Evolutionary conservation across 2,797 vertebrate species (phyloP).

Genomic region (Poecilia wingei): DNA sequence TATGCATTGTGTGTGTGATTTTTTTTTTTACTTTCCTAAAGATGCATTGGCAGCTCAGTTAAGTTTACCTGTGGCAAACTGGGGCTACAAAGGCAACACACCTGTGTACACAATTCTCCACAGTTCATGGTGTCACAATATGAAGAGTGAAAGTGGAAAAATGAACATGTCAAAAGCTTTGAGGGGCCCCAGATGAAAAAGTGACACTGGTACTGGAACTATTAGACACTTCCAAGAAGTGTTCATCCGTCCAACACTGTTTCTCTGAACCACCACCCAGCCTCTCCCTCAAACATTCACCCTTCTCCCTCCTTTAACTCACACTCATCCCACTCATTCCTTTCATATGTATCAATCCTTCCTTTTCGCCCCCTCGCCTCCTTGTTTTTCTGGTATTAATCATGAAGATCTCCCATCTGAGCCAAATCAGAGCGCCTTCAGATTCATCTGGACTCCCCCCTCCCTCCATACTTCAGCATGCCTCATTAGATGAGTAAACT

Average conservation of each 20-base stretch:
- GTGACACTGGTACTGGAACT: not conserved
- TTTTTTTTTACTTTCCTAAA: not conserved
- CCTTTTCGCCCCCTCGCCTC: not conserved
- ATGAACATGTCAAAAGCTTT: conserved; percentile 1
- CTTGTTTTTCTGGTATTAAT: not conserved
- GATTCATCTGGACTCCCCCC: not conserved
- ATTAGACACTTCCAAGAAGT: not conserved
- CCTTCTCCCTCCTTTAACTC: not conserved
- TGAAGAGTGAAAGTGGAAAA: not conserved
- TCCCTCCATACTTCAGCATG: not conserved
- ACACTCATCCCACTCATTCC: not conserved
- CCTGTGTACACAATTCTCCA: conserved; percentile 7
- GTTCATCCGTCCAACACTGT: not conserved
- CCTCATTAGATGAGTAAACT: conserved; percentile 9
- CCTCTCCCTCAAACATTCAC: not conserved
- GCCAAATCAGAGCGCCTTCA: conserved; percentile 1
- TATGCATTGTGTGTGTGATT: not conserved
- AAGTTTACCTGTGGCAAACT: not conserved
- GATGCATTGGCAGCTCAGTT: not conserved
- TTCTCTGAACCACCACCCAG: not conserved
- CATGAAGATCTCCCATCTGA: not conserved
- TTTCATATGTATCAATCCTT: not conserved
- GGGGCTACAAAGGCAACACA: not conserved
- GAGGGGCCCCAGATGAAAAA: not conserved
- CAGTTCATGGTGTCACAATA: not conserved